phyloP scores from a whole-genome alignment of 1,140 invertebrate genomes.

The Gonatopus flavifemur region DNA sequence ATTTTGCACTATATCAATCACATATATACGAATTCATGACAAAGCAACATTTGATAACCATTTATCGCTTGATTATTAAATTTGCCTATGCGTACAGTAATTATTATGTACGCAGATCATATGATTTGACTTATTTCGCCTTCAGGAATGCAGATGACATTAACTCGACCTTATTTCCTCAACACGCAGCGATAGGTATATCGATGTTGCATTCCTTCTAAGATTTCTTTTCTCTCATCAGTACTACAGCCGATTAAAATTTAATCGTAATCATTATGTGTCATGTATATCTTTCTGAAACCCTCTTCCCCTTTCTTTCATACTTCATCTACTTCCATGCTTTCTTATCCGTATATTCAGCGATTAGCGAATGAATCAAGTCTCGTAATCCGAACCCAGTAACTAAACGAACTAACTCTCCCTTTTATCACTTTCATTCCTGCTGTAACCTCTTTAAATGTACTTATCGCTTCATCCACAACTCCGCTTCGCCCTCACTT shows the following conservation, averaged over 20 bases:
- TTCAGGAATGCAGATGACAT: too few relatives aligned
- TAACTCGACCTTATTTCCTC: too few relatives aligned
- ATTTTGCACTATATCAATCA: too few relatives aligned
- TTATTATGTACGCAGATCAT: too few relatives aligned
- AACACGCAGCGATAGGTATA: constrained; percentile 13
- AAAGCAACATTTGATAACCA: too few relatives aligned
- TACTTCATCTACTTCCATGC: constrained; percentile 12
- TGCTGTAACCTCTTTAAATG: not conserved
- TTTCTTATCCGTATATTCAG: constrained; percentile 23
- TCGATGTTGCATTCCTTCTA: constrained; percentile 13
- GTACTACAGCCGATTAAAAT: constrained; percentile 4
- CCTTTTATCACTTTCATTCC: constrained; percentile 15
- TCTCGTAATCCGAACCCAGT: constrained; percentile 22
- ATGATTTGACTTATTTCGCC: too few relatives aligned
- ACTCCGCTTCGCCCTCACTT: too few relatives aligned
- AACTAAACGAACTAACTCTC: constrained; percentile 1
- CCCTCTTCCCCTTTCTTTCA: not conserved
- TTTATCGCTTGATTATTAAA: too few relatives aligned
- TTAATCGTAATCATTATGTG: constrained; percentile 13
- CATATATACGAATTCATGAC: too few relatives aligned
- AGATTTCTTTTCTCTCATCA: constrained; percentile 17
- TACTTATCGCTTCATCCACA: too few relatives aligned
- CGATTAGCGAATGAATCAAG: constrained; percentile 37
- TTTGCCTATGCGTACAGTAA: too few relatives aligned
- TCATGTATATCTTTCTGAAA: not conserved